Conservation (phyloP, 2,797 vertebrate genomes). For the Danio tinwini region DNA sequence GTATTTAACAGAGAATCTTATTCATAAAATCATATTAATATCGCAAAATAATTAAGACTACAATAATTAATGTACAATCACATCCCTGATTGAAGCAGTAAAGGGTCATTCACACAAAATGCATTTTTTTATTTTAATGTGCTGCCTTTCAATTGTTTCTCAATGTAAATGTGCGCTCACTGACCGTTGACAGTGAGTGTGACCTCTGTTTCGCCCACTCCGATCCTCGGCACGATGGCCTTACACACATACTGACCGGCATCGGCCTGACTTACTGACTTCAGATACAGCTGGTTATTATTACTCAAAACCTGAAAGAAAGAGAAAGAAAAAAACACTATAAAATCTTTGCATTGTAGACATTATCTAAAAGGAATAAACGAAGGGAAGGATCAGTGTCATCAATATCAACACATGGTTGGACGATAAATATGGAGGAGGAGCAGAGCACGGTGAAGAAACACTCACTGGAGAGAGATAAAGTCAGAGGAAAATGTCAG, state of each 20-base stretch:
- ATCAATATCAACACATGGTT: slow-evolving; percentile 7
- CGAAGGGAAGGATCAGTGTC: not conserved
- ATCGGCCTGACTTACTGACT: slow-evolving; percentile 89
- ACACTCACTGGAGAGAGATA: not conserved
- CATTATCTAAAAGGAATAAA: slow-evolving; percentile 36
- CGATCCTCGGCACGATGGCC: slow-evolving; percentile 94
- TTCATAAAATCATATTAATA: no score
- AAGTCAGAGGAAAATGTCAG: slow-evolving; percentile 6
- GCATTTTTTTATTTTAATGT: no score
- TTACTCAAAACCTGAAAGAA: slow-evolving; percentile 90
- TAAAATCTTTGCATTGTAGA: slow-evolving; percentile 24
- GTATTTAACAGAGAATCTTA: not conserved
- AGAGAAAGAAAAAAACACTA: slow-evolving; percentile 18
- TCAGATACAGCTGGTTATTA: slow-evolving; percentile 93
- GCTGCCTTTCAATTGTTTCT: no score
- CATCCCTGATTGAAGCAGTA: no score
- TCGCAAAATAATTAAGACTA: no score
- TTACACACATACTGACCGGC: slow-evolving; percentile 94
- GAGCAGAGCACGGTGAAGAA: slow-evolving; percentile 7
- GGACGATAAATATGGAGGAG: slow-evolving; percentile 14
- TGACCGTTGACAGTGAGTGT: slow-evolving; percentile 91
- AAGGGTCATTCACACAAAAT: no score
- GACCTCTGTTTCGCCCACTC: slow-evolving; percentile 92
- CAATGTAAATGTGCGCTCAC: slow-evolving; percentile 45
- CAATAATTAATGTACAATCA: no score